Percentiles rank a stretch among this genome's conserved stretches.
phyloP scores from a whole-genome alignment of 2,888 invertebrate genomes.

The Theodoxus fluviatilis region DNA sequence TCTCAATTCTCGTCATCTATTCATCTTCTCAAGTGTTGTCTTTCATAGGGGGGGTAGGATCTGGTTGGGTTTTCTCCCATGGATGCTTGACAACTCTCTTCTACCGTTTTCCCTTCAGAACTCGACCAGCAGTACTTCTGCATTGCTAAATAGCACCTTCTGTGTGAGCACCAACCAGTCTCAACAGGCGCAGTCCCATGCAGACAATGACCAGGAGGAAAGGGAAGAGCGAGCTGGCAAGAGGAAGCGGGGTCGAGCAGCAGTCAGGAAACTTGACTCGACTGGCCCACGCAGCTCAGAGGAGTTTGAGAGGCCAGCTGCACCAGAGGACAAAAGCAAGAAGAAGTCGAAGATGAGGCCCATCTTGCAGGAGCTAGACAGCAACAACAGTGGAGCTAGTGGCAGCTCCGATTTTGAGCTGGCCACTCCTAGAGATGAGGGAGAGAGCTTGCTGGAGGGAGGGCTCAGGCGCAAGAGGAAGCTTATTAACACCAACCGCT shows the following conservation, averaged over 20 bases:
- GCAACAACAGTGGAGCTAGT: constrained; percentile 19
- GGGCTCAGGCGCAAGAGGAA: constrained; percentile 31
- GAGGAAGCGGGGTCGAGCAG: constrained; percentile 22
- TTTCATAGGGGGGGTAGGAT: no score
- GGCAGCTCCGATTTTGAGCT: constrained; percentile 15
- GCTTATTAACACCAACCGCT: constrained; percentile 27
- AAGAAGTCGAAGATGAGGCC: constrained; percentile 6
- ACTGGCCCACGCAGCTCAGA: constrained; percentile 34
- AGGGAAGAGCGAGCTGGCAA: constrained; percentile 22
- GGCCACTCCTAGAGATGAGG: no score
- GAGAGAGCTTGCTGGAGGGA: no score
- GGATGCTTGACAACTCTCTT: constrained; percentile 28
- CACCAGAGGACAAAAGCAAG: constrained; percentile 16
- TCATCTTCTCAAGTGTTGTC: no score
- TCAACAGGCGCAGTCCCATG: background rate
- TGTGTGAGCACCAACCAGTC: constrained; percentile 17
- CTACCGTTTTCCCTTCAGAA: no score
- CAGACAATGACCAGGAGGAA: background rate
- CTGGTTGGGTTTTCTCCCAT: no score
- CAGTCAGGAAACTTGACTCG: constrained; percentile 18
- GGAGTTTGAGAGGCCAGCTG: constrained; percentile 38
- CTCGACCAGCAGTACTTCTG: no score
- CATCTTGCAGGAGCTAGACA: background rate
- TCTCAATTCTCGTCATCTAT: no score
- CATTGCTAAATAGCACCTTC: constrained; percentile 30